Base-by-base conservation (phyloP, 1,140 invertebrate species). In the Drosophila sp. region DNA sequence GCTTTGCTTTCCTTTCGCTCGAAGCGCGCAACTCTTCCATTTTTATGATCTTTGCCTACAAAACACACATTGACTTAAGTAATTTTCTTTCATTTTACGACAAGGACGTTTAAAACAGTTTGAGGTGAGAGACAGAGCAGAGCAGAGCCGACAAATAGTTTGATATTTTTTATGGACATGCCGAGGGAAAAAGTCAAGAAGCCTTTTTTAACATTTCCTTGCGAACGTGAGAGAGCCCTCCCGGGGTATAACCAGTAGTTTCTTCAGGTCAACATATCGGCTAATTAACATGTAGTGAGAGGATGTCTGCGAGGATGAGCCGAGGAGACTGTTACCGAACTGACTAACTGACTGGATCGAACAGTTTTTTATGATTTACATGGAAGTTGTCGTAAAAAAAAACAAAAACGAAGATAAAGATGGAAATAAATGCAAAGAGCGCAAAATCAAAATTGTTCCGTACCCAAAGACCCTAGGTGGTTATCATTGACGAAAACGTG, bases 301-400 rank as follows among this genome's bases (percentile, higher is more conserved):
- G 44, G 32, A 11, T 44, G 41, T 40, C 1, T 64, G 85, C 79
- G 69, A 86, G 83, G 69, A 70, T 83, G 74, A 38, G 11, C 41
- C 62, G 66, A 38, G 35, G 33, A 57, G 41, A 56, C 35, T 57
- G 64, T 55, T 35, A n/a, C 32, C 54, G n/a, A 30, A 66, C 63
- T 38, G 66, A 72, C 54, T 35, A 55, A 66, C 33, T 44, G 69
- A 65, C 54, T 73, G 72, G 72, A 80, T 79, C 76, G 77, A 77
- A 72, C 70, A 66, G 85, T 75, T 79, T 77, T 87, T 89, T 89
- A 89, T 90, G 86, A 89, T 89, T 89, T 89, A 85, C 80, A 70
- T 85, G 80, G 80, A 89, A 89, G 17, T 38, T 33, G 66, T 73
- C 44, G 89, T 76, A 67, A 90, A 89, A 87, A 79, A 78, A 7